Base-by-base conservation (phyloP, 2,888 invertebrate genomes). In the Spialia ferax region DNA sequence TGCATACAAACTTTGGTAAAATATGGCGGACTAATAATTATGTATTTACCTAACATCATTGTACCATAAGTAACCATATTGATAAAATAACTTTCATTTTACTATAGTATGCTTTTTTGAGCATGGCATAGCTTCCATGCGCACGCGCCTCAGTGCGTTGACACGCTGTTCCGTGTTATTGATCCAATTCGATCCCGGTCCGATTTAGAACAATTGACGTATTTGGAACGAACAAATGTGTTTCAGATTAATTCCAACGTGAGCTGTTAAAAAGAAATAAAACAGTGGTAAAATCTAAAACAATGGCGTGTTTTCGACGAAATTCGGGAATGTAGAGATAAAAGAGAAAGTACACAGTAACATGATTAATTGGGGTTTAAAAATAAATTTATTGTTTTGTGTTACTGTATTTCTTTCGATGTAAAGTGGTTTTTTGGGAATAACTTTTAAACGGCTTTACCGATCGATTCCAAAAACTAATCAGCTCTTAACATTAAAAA, bases 81-180 rank as follows among this genome's bases (percentile, higher is more conserved):
- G n/a, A n/a, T n/a, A n/a, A n/a, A n/a, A n/a, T n/a, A n/a, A n/a
- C n/a, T n/a, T n/a, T n/a, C n/a, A n/a, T n/a, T n/a, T n/a, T n/a
- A n/a, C n/a, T n/a, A n/a, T n/a, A n/a, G n/a, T n/a, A n/a, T n/a
- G n/a, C n/a, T n/a, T n/a, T n/a, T n/a, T n/a, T n/a, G n/a, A n/a
- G n/a, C n/a, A n/a, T n/a, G n/a, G n/a, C n/a, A n/a, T n/a, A n/a
- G n/a, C n/a, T n/a, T 50, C 8, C 11, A 22, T 13, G 23, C 64
- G 56, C 35, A 50, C 57, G 64, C 18, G 55, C 32, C 22, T 15
- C 48, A 57, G 89, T 81, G 72, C 90, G 82, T 88, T 89, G 90
- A 89, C 90, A 87, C 82, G 78, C 75, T 77, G 84, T 85, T 86
- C 84, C 87, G 83, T 86, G 85, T 87, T 88, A 89, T 89, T 89